These are phyloP conservation scores for Psittacula echo DNA, from an alignment of 2,797 vertebrate species.

Conservation along the genomic window DNA sequence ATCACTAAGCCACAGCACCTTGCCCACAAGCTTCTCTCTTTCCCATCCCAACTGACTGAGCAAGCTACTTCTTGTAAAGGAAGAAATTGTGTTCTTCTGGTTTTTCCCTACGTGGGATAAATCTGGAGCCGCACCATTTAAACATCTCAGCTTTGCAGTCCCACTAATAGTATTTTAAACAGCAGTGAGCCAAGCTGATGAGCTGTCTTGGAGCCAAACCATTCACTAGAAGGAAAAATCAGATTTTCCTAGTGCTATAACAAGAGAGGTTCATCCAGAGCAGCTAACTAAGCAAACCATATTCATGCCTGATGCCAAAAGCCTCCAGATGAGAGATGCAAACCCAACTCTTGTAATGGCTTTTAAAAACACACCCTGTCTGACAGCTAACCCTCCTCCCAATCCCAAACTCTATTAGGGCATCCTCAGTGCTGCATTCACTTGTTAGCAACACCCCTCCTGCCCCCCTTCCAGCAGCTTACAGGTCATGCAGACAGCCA, in stretches of 20 bases:
- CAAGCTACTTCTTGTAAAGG: not conserved
- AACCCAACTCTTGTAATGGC: not conserved
- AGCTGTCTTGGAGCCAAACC: not conserved
- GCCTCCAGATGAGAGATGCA: not conserved
- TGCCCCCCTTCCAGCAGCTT: not conserved
- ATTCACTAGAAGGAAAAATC: not conserved
- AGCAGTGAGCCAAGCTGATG: not conserved
- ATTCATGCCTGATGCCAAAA: not conserved
- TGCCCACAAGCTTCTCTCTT: not conserved
- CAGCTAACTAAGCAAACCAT: not conserved
- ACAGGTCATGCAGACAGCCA: not conserved
- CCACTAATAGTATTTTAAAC: not conserved
- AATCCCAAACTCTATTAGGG: not conserved
- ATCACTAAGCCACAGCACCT: not conserved
- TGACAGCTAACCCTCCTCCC: not conserved
- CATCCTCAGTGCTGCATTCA: not conserved
- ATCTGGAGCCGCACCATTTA: not conserved
- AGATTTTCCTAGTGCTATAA: not conserved
- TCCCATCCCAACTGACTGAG: not conserved
- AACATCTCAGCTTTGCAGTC: not conserved
- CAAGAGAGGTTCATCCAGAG: not conserved
- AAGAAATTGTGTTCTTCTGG: not conserved
- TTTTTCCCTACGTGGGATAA: not conserved
- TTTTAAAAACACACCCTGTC: not conserved
- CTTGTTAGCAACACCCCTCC: accelerated